Evolutionary conservation across 53 echinoderm and acorn worm genomes (phyloP), one percentile per base, ranked within the genome.

Genomic region (Zoroaster sp.): DNA sequence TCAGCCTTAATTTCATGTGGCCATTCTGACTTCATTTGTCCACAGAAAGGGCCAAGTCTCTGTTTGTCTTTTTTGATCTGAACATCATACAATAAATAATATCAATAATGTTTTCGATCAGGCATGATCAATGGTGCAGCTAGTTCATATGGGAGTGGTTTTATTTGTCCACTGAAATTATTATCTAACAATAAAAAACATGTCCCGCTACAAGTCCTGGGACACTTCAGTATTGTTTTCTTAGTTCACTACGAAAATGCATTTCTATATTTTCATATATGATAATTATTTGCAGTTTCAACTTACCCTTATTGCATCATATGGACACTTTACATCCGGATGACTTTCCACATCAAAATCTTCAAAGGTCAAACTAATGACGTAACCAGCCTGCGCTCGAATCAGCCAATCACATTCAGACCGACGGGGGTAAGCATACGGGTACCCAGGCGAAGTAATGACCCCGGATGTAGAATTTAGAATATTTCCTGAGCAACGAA

Each of bases 401-500:
- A 93, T 93, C 18, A 89, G 77, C 93, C 93, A 93, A 86, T 93
- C 89, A 53, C 93, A 93, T 20, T 93, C 76, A 15, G 83, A 78
- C 23, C 77, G 83, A 14, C 89, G 73, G n/a, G 93, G 93, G 41
- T 93, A 93, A 33, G 63, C 13, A 32, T n/a, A 36, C 8, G 93
- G 93, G 69, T 93, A 89, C 3, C 89, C 93, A 20, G 93, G 93
- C 2, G 93, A 75, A 15, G 31, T 55, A 35, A 93, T 77, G 33
- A 85, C 86, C 43, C 85, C 93, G 5, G 83, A 83, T 38, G 53
- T 17, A 32, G 74, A 49, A 40, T 83, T 51, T 3, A 89, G 20
- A 2, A 69, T 33, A 38, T 83, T 85, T 5, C 78, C 85, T 1
- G 85, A 59, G 42, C 93, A 93, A 35, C 89, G 89, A 18, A 89